phyloP scores from a whole-genome alignment of 2,888 invertebrate species.

The Chouioia cunea region DNA sequence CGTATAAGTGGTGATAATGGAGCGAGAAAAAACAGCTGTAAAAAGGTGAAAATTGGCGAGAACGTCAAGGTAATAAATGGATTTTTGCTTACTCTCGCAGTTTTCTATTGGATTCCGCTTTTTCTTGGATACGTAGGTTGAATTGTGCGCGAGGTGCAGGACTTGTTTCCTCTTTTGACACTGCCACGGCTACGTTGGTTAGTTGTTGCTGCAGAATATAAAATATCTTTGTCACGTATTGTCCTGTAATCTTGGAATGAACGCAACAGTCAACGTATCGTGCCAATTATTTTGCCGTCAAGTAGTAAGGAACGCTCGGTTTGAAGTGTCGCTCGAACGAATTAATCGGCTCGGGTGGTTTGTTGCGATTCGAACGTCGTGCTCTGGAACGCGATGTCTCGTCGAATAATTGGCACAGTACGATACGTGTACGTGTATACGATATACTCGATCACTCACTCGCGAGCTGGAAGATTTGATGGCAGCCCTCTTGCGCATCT shows the following conservation, averaged over 20 bases:
- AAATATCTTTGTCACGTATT: background rate
- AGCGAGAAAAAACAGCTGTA: constrained; percentile 1
- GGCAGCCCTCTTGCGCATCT: constrained; percentile 54
- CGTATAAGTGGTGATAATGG: background rate
- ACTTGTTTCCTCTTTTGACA: constrained; percentile 15
- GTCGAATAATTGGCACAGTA: too few relatives aligned
- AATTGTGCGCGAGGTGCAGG: background rate
- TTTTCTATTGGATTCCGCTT: constrained; percentile 22
- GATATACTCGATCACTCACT: too few relatives aligned
- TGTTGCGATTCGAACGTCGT: too few relatives aligned
- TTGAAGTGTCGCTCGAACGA: too few relatives aligned
- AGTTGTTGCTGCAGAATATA: constrained; percentile 21
- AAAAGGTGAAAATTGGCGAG: background rate
- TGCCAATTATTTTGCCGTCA: too few relatives aligned
- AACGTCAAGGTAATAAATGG: constrained; percentile 16
- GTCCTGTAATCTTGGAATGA: too few relatives aligned
- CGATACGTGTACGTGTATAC: too few relatives aligned
- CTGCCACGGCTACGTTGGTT: constrained; percentile 1
- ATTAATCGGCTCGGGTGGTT: too few relatives aligned
- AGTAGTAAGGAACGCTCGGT: too few relatives aligned
- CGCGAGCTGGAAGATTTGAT: constrained; percentile 23
- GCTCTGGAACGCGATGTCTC: too few relatives aligned
- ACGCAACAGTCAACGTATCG: too few relatives aligned
- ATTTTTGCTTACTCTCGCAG: constrained; percentile 41
- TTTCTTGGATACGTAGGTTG: constrained; percentile 35